phyloP scores from a whole-genome alignment of 2,113 vertebrate genomes.

The Tringa solitaria region DNA sequence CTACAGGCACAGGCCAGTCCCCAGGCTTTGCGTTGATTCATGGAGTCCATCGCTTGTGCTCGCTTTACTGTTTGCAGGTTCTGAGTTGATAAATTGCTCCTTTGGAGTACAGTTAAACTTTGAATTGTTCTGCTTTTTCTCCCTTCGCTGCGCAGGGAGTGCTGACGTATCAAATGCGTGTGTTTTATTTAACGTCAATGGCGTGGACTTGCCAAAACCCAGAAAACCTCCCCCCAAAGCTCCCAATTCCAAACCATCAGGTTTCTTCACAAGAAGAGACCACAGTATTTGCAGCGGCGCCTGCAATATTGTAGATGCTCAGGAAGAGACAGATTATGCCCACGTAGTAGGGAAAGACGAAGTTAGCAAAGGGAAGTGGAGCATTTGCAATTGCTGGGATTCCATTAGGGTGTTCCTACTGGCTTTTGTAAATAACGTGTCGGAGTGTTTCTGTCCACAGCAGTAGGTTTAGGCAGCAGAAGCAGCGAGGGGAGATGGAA shows the following conservation, averaged over 20 bases:
- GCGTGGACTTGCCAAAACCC: not conserved
- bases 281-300: not conserved
- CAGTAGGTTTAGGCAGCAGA: constrained; percentile 19
- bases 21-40: not conserved
- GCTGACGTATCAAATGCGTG: fast-evolving
- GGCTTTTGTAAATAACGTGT: not conserved
- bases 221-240: not conserved
- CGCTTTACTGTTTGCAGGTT: not conserved
- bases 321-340: not conserved
- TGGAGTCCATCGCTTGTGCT: not conserved
- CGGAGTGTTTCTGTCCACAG: constrained; percentile 28
- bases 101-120: not conserved
- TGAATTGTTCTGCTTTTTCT: not conserved
- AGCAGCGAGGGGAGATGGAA: not conserved
- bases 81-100: not conserved
- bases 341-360: not conserved
- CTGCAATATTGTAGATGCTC: not conserved
- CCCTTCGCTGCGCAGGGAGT: not conserved
- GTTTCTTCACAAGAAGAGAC: not conserved
- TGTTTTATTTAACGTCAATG: not conserved
- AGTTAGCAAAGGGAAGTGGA: not conserved
- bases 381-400: not conserved
- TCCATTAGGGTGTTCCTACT: not conserved
- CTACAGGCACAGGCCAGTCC: not conserved
- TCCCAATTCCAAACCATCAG: not conserved